Evolutionary conservation across 2,113 vertebrate species (phyloP).

Genomic region (Furnarius figulus): DNA sequence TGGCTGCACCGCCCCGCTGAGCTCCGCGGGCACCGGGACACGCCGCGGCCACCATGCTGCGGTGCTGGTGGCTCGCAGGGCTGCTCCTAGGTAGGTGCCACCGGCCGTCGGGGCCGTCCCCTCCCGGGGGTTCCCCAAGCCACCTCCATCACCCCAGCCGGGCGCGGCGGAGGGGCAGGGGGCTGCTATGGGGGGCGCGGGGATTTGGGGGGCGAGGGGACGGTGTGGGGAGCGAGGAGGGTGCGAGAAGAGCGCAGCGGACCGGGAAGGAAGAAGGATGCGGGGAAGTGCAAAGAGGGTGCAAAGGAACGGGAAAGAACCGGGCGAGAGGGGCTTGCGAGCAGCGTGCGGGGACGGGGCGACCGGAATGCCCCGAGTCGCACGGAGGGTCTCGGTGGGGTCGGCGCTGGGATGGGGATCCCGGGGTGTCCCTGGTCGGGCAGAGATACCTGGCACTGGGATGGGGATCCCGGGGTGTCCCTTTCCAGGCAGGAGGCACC

Average conservation of each 20-base stretch:
- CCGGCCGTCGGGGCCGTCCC: neutral
- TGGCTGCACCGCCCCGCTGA: slow-evolving; percentile 42
- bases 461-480: too few relatives aligned
- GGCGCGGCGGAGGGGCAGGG: neutral
- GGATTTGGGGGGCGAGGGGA: neutral
- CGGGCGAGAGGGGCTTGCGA: neutral
- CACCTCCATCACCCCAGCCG: neutral
- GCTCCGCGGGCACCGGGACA: slow-evolving; percentile 5
- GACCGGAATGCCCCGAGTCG: neutral
- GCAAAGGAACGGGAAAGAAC: neutral
- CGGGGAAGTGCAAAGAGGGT: neutral
- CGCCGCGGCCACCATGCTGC: slow-evolving; percentile 8
- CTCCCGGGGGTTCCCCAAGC: neutral
- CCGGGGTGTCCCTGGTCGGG: neutral
- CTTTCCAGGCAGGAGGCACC: too few relatives aligned
- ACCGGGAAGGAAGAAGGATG: neutral
- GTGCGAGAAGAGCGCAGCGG: neutral
- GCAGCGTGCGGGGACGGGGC: neutral
- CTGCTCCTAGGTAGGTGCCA: slow-evolving; percentile 54
- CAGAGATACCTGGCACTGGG: neutral
- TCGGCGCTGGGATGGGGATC: neutral
- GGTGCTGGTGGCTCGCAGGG: slow-evolving; percentile 48
- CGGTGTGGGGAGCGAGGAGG: neutral
- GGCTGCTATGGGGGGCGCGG: neutral
- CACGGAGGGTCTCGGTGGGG: neutral